phyloP scores from a whole-genome alignment of 2,888 invertebrate genomes.

The Dascillus cervinus region DNA sequence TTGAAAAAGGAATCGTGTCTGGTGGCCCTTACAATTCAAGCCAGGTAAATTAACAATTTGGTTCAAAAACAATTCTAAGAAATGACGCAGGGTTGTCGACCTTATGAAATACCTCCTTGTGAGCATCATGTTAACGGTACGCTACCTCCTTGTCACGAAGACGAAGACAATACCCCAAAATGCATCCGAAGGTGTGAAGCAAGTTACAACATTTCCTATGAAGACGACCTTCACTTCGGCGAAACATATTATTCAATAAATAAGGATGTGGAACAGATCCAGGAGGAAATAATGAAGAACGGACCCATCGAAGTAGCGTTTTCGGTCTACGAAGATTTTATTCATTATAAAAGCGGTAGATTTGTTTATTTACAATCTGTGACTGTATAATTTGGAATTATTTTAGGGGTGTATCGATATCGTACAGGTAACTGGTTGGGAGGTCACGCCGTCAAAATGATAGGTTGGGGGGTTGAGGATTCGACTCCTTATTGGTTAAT shows the following conservation, averaged over 20 bases:
- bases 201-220: constrained; percentile 61
- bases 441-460: constrained; percentile 77
- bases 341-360: constrained; percentile 74
- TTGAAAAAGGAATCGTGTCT: constrained; percentile 74
- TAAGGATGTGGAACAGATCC: constrained; percentile 60
- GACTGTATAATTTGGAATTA: too few relatives aligned
- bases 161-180: constrained; percentile 65
- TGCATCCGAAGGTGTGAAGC: constrained; percentile 65
- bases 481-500: constrained; percentile 78
- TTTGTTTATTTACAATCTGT: constrained; percentile 53
- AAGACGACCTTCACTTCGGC: constrained; percentile 69
- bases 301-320: constrained; percentile 89
- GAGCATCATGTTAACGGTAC: constrained; percentile 85
- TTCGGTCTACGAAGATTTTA: constrained; percentile 77
- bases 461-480: constrained; percentile 80
- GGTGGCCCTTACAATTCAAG: constrained; percentile 73
- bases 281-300: constrained; percentile 73
- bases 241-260: constrained; percentile 54
- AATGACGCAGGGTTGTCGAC: constrained; percentile 63
- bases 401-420: constrained; percentile 62
- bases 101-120: constrained; percentile 79
- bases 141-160: constrained; percentile 61
- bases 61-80: too few relatives aligned
- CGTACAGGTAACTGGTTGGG: constrained; percentile 64
- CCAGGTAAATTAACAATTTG: too few relatives aligned